Percentiles rank a stretch among this genome's conserved stretches.
Conservation (phyloP, 2,797 vertebrate genomes). For the Cossypha dichroa region DNA sequence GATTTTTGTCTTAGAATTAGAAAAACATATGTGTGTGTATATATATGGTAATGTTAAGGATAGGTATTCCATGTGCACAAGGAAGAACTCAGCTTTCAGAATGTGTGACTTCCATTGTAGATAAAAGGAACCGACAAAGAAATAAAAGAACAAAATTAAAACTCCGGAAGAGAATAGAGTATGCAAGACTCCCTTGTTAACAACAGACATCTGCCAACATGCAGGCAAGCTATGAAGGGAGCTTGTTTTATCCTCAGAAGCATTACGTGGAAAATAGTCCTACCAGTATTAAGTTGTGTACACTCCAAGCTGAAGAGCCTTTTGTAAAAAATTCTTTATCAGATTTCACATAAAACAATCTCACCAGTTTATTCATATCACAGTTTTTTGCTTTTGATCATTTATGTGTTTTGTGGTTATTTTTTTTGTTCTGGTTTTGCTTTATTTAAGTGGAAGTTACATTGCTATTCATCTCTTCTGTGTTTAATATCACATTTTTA, state of each 20-base stretch:
- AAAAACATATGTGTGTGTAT: neutral
- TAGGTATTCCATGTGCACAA: neutral
- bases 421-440: neutral
- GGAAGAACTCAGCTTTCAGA: neutral
- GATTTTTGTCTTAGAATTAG: neutral
- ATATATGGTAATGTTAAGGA: neutral
- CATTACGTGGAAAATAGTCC: neutral
- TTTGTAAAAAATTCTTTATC: neutral
- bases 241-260: neutral
- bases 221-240: neutral
- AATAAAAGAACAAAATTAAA: constrained; percentile 44
- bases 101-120: neutral
- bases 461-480: neutral
- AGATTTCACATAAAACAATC: neutral
- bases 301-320: neutral
- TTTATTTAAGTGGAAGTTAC: neutral
- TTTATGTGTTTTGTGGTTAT: neutral
- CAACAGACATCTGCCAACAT: neutral
- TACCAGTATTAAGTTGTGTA: neutral
- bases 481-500: neutral
- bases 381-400: neutral
- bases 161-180: neutral
- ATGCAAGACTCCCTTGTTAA: neutral
- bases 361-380: neutral
- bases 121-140: constrained; percentile 43